Base-by-base conservation (phyloP, 2,888 invertebrate genomes). In the Ypsolopha sequella region DNA sequence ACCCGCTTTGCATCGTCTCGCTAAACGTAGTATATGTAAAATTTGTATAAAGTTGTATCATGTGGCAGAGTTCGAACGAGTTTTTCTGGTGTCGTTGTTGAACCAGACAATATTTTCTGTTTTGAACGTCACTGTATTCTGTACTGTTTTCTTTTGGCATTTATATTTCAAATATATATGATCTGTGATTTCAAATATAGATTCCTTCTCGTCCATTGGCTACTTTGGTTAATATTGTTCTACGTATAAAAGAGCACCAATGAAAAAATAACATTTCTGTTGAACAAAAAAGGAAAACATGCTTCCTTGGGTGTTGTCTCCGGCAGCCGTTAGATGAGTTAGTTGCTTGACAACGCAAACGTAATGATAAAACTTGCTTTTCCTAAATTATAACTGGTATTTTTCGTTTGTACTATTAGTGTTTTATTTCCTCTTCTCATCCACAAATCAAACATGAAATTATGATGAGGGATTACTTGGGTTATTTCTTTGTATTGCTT, bases 311-410 rank as follows among this genome's bases (percentile, higher is more conserved):
- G 84, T 82, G 84, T 84, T 81, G 84, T 76, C 80, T 46, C 39
- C 48, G 39, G 38, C 48, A 24, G 38, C 77, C 72, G 73, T 71
- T 70, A 66, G 59, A 60, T 67, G 63, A 63, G 55, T 62, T 2
- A 54, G 52, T 53, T 53, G 57, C 51, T 43, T 74, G 71, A 68
- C 79, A 80, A 80, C 80, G 80, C 70, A 65, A 69, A 53, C 64
- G 74, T 82, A 84, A 82, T 81, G 85, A 85, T 85, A 73, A 81
- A 85, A 82, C 82, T 78, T 65, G 69, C 35, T 73, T 70, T 67
- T 62, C 66, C 64, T 64, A 56, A 64, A 71, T 74, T 69, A 55
- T 75, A 68, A 76, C 66, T 74, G 68, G 60, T 65, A 63, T 50
- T 54, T 54, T 59, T 55, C 55, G 58, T 60, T 65, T n/a, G n/a